Percentiles rank a stretch among this genome's conserved stretches.
Evolutionary conservation across 2,113 vertebrate species (phyloP).

Genomic region (Phoxinus phoxinus): DNA sequence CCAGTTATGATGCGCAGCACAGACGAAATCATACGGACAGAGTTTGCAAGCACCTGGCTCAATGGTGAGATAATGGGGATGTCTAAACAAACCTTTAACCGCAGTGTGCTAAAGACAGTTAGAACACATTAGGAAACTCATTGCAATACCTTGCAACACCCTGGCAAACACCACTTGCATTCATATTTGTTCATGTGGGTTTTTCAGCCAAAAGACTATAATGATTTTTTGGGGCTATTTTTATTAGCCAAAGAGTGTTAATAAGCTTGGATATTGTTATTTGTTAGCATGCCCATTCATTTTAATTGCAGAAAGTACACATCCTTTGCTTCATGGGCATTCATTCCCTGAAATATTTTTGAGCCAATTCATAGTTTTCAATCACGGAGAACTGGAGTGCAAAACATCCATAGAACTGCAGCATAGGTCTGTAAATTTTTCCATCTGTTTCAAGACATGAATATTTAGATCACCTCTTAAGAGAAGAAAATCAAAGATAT

Average conservation of each 20-base stretch:
- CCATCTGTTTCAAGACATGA: too few species aligned
- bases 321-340: too few species aligned
- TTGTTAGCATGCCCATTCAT: not conserved
- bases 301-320: not conserved
- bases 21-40: constrained; percentile 71
- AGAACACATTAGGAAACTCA: not conserved
- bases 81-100: not conserved
- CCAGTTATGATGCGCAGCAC: constrained; percentile 73
- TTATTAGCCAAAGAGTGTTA: not conserved
- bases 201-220: not conserved
- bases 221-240: not conserved
- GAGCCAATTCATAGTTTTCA: too few species aligned
- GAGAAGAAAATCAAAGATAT: too few species aligned
- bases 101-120: not conserved
- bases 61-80: constrained; percentile 66
- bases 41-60: constrained; percentile 78
- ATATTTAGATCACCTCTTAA: too few species aligned
- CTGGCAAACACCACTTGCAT: not conserved
- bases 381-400: too few species aligned
- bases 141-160: not conserved
- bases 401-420: too few species aligned
- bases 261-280: not conserved
- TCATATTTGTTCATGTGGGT: not conserved
- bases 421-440: too few species aligned
- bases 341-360: too few species aligned